Evolutionary conservation across 2,888 invertebrate genomes (phyloP).

Genomic region (Cataglyphis altisquamis): DNA sequence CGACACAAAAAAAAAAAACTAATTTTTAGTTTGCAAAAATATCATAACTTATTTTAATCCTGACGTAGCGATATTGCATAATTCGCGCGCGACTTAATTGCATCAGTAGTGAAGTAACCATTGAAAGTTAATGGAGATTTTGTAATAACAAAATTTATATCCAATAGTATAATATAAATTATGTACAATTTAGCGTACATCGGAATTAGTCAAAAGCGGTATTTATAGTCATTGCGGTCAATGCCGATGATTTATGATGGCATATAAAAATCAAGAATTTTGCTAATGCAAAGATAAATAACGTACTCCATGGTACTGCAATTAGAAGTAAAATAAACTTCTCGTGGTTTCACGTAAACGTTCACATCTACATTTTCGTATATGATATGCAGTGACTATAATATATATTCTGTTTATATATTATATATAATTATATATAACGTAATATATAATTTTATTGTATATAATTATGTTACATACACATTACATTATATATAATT

Average conservation of each 20-base stretch:
- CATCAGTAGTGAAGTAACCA: constrained; percentile 7
- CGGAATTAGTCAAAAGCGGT: constrained; percentile 3
- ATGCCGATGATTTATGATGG: constrained; percentile 6
- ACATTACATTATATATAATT: too few species aligned
- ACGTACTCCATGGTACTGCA: neutral
- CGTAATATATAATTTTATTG: neutral
- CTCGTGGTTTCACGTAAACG: neutral
- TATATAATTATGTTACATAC: too few species aligned
- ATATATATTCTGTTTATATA: neutral
- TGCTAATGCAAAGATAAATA: neutral
- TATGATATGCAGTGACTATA: neutral
- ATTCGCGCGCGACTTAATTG: constrained; percentile 18
- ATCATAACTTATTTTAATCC: constrained; percentile 13
- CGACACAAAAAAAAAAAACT: neutral
- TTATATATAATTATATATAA: neutral
- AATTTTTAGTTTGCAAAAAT: constrained; percentile 2
- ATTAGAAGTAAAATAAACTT: constrained; percentile 6
- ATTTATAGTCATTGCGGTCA: constrained; percentile 23
- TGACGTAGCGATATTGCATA: constrained; percentile 5
- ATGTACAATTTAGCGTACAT: constrained; percentile 17
- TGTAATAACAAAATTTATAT: constrained; percentile 12
- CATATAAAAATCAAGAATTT: neutral
- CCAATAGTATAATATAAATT: constrained; percentile 6
- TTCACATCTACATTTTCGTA: neutral
- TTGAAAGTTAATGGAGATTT: constrained; percentile 12